Conservation (phyloP, 1,140 invertebrate species). For the Drosophila orosa region DNA sequence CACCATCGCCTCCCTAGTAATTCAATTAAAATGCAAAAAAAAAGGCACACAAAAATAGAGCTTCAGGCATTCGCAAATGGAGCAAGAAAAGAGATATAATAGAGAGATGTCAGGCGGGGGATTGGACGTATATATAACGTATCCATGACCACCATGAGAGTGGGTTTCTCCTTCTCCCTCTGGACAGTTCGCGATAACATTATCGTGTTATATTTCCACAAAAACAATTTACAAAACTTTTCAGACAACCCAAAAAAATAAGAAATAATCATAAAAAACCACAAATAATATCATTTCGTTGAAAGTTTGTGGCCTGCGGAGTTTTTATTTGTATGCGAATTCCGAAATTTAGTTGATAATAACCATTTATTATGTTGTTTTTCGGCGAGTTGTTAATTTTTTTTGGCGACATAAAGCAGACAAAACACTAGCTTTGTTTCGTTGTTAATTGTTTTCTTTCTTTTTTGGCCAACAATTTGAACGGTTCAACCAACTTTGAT, state of each 20-base stretch:
- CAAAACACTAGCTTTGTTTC: slow-evolving; percentile 15
- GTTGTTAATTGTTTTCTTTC: background rate
- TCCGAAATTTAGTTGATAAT: slow-evolving; percentile 18
- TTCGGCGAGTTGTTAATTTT: slow-evolving; percentile 29
- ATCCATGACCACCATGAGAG: slow-evolving; percentile 36
- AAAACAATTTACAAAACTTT: slow-evolving; percentile 39
- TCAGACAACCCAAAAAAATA: slow-evolving; percentile 9
- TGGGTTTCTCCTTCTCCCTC: slow-evolving; percentile 15
- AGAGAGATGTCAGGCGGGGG: slow-evolving; percentile 1
- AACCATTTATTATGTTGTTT: slow-evolving; percentile 42
- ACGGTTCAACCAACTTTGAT: slow-evolving; percentile 30
- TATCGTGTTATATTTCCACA: slow-evolving; percentile 31
- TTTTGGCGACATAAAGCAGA: slow-evolving; percentile 10
- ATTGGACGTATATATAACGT: slow-evolving; percentile 1
- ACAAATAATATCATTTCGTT: slow-evolving; percentile 19
- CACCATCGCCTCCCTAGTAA: slow-evolving; percentile 45
- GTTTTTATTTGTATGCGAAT: slow-evolving; percentile 38
- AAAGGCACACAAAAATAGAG: slow-evolving; percentile 32
- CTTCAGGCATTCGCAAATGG: slow-evolving; percentile 62
- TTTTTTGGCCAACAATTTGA: slow-evolving; percentile 8
- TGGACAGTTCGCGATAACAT: slow-evolving; percentile 45
- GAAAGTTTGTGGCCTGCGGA: slow-evolving; percentile 14
- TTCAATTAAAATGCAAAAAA: slow-evolving; percentile 79
- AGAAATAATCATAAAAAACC: background rate
- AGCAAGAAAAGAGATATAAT: slow-evolving; percentile 44